Evolutionary conservation across 2,888 invertebrate species (phyloP), one percentile per base, ranked within the genome.

Genomic region (Monopis laevigella): DNA sequence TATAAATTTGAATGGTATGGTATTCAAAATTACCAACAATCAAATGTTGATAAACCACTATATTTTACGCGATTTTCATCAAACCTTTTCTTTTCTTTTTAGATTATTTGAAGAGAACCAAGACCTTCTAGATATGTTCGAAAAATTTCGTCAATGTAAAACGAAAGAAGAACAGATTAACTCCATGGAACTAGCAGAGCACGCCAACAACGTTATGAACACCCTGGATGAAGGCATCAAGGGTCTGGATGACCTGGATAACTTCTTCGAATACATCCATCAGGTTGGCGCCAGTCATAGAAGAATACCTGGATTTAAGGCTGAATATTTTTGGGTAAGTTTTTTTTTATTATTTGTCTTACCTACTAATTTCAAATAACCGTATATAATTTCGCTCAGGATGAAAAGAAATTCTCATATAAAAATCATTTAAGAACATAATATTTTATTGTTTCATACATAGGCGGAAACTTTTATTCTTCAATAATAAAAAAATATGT

Each of bases 151-250:
- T 45, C 86, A 90, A 50, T 80, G 91, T 56, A 85, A 86, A 61
- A 91, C 92, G 46, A 88, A 86, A 59, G 91, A 93, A 58, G 88
- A 92, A 53, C 91, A 93, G 62, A 86, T 88, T 46, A 86, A 86
- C 58, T 92, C 91, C 43, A 86, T 90, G 82, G 92, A 92, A 66
- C 75, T 96, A 46, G 90, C 90, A 3, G 90, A 93, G 51, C 95
- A 95, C 61, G 94, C 94, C 39, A 89, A 87, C 58, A 90, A 90
- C 54, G 94, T 96, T 18, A 95, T 95, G 94, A 87, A 86, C 55
- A 92, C 93, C 1, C 69, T 96, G 46, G 94, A 95, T 62, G 93
- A 94, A 59, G 91, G 93, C 46, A 94, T 96, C 70, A 89, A 90
- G 60, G 88, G 90, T 16, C 82, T 95, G 45, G 93, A 94, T 58